Base-by-base conservation (phyloP, 2,797 vertebrate species). In the Taenioides sp. region DNA sequence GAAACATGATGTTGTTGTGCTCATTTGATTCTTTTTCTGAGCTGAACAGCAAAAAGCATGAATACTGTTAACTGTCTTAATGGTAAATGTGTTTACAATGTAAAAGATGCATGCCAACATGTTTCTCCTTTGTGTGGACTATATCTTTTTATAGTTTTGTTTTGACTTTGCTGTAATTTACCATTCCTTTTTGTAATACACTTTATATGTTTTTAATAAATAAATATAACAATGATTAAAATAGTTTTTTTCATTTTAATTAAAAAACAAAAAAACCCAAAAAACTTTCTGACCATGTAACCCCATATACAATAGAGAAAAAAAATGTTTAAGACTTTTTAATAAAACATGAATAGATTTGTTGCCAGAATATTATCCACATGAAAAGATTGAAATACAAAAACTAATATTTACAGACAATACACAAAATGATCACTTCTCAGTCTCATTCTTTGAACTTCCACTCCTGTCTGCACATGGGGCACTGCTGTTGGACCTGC, bases 391-490 rank as follows among this genome's bases (percentile, higher is more conserved):
- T 12, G 6, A 74, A 60, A 65, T 78, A 75, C 22, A 86, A 77
- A 81, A 80, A 69, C 65, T 14, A 1, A 61, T 76, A 81, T 87
- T 71, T 83, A 87, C 80, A 87, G 17, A 9, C 2, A 18, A 43
- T 71, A 69, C 17, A 70, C 67, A 82, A 77, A 54, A 7, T 5
- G 17, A n/a, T 16, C 28, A 27, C 3, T 34, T 17, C n/a, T 12
- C 3, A 4, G 5, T 5, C 16, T 97, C 91, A 98, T 85, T 99
- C 97, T 80, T 96, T 97, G 86, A 99, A 98, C 87, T 98, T 98
- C 98, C 98, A 98, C 86, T 99, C 97, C 87, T 98, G 98, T 11
- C 97, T 94, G 80, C 98, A 99, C 97, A 98, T 99, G 61, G 98
- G 98, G 31, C 98, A 98, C 90, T 98, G 97, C 90, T 99, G 98